These are phyloP conservation scores for Hepsetus odoe DNA, from an alignment of 2,113 vertebrate genomes.

Conservation along the genomic window DNA sequence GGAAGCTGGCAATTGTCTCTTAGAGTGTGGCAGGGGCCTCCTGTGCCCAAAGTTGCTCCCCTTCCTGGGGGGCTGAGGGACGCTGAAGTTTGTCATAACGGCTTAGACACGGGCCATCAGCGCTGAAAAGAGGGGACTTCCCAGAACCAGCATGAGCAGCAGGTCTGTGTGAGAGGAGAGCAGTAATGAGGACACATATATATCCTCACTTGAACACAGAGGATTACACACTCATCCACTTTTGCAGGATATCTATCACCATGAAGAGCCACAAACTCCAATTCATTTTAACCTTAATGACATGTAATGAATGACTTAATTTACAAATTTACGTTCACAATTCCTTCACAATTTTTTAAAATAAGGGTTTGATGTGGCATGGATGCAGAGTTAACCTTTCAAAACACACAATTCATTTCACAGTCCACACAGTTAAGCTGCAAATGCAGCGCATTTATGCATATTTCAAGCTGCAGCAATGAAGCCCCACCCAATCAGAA, in stretches of 20 bases:
- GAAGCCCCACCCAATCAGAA: too few relatives aligned
- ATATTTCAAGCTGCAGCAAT: too few relatives aligned
- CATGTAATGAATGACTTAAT: neutral
- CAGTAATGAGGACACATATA: conserved; percentile 13
- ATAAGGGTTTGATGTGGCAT: too few relatives aligned
- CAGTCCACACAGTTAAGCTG: too few relatives aligned
- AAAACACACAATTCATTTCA: too few relatives aligned
- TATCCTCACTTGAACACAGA: neutral
- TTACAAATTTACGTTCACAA: too few relatives aligned
- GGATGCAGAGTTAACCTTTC: too few relatives aligned
- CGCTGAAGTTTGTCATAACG: conserved; percentile 53
- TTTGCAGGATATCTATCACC: neutral
- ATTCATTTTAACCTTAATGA: neutral
- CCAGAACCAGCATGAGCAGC: conserved; percentile 22
- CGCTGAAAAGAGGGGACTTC: conserved; percentile 48
- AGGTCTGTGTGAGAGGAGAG: conserved; percentile 17
- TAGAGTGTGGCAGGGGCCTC: conserved; percentile 26
- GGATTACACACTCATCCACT: conserved; percentile 1
- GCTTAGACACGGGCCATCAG: conserved; percentile 57
- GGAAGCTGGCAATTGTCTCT: conserved; percentile 33
- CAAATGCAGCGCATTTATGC: too few relatives aligned
- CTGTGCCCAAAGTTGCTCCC: neutral
- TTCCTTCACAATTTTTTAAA: too few relatives aligned
- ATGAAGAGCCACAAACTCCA: neutral
- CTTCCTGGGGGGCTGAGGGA: conserved; percentile 30